These are phyloP conservation scores for Ptychochromis oligacanthus DNA, from an alignment of 2,113 vertebrate species.

Conservation along the genomic window DNA sequence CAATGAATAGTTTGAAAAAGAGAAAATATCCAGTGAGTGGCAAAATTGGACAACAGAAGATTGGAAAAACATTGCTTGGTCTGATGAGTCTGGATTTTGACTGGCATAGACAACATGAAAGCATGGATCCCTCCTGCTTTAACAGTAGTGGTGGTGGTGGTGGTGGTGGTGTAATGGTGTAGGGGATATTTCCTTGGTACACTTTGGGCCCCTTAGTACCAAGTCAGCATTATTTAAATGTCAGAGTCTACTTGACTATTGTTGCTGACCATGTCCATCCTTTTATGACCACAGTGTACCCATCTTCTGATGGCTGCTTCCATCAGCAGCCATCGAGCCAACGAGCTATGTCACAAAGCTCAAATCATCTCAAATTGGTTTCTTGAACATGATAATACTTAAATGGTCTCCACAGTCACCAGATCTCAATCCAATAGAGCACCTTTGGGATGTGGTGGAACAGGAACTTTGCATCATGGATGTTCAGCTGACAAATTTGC, in stretches of 20 bases:
- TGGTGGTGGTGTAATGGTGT: background rate
- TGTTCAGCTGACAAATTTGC: too few relatives aligned
- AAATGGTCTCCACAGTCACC: too few relatives aligned
- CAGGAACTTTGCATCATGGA: too few relatives aligned
- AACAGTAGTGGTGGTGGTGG: rapidly evolving
- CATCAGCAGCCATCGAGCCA: too few relatives aligned
- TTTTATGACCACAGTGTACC: background rate
- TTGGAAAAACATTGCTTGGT: background rate
- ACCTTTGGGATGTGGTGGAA: too few relatives aligned
- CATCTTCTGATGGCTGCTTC: background rate
- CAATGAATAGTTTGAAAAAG: background rate
- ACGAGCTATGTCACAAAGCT: too few relatives aligned
- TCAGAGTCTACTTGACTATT: background rate
- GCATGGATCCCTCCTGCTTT: background rate
- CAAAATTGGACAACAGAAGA: background rate
- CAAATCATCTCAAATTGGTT: too few relatives aligned
- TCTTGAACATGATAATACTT: too few relatives aligned
- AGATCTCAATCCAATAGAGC: too few relatives aligned
- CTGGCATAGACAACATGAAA: background rate
- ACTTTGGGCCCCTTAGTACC: rapidly evolving
- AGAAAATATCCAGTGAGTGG: background rate
- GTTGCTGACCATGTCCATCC: background rate
- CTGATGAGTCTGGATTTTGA: rapidly evolving
- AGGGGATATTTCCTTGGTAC: background rate
- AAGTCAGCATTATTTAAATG: background rate